Evolutionary conservation across 2,888 invertebrate genomes (phyloP).

Genomic region (Campopleginae sp.): DNA sequence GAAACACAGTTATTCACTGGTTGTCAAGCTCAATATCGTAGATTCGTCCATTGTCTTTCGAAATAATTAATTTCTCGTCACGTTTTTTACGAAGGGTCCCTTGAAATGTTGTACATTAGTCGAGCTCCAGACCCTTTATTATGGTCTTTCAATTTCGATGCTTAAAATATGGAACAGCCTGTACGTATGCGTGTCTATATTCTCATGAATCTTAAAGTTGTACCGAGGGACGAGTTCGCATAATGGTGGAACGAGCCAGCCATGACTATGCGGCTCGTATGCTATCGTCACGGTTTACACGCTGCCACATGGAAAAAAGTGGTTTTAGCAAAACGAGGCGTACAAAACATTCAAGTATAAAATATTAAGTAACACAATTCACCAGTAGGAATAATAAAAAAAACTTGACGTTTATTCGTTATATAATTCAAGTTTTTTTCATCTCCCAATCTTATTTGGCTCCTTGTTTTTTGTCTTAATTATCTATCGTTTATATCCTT

Average conservation of each 20-base stretch:
- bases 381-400: neutral
- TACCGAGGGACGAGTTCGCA: constrained; percentile 40
- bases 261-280: constrained; percentile 60
- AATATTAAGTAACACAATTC: neutral
- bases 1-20: neutral
- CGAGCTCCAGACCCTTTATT: neutral
- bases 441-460: neutral
- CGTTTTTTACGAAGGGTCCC: neutral
- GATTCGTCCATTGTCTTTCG: neutral
- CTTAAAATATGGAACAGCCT: neutral
- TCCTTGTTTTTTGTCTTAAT: neutral
- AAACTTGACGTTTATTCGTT: constrained; percentile 10
- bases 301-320: constrained; percentile 54
- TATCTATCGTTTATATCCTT: constrained; percentile 10
- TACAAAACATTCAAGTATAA: constrained; percentile 17
- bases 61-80: neutral
- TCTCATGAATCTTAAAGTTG: constrained; percentile 25
- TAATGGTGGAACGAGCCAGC: constrained; percentile 51
- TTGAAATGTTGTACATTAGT: neutral
- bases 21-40: neutral
- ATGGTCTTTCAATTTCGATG: neutral
- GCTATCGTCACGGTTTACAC: constrained; percentile 64
- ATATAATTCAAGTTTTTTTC: constrained; percentile 23
- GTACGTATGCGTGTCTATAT: neutral
- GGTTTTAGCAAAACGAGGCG: constrained; percentile 38